Conservation (phyloP, 2,888 invertebrate species). For the Hylaea fasciaria region DNA sequence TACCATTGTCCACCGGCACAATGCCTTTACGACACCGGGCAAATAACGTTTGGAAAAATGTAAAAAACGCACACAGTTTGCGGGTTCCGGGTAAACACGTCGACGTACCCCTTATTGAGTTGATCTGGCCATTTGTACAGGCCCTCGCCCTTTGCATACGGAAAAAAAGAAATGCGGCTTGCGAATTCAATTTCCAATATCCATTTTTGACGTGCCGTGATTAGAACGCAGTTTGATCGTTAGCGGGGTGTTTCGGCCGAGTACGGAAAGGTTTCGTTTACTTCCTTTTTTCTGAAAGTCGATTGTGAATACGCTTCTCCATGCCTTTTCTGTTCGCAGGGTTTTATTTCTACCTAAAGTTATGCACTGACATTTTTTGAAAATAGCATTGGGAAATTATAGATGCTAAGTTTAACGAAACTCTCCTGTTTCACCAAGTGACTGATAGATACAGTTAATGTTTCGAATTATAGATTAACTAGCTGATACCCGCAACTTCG, state of each 20-base stretch:
- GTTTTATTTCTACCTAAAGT: slow-evolving; percentile 21
- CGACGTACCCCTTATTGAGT: slow-evolving; percentile 80
- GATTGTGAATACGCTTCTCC: slow-evolving; percentile 48
- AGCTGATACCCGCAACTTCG: too few species aligned
- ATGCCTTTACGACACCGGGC: slow-evolving; percentile 82
- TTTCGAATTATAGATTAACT: too few species aligned
- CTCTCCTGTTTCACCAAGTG: too few species aligned
- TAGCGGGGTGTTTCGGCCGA: slow-evolving; percentile 63
- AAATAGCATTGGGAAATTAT: not conserved
- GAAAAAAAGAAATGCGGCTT: slow-evolving; percentile 70
- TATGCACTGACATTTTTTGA: slow-evolving; percentile 3
- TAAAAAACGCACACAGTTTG: slow-evolving; percentile 78
- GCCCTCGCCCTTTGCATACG: slow-evolving; percentile 74
- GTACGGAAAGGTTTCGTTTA: slow-evolving; percentile 54
- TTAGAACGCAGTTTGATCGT: slow-evolving; percentile 83
- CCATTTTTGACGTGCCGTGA: slow-evolving; percentile 84
- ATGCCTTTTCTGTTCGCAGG: slow-evolving; percentile 8
- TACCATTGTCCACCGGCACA: slow-evolving; percentile 77
- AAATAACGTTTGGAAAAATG: slow-evolving; percentile 82
- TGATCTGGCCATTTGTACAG: slow-evolving; percentile 82
- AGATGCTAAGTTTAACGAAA: not conserved
- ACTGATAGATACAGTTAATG: too few species aligned
- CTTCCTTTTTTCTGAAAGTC: slow-evolving; percentile 61
- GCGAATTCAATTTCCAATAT: slow-evolving; percentile 83
- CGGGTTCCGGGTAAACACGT: slow-evolving; percentile 83